Evolutionary conservation across 2,113 vertebrate species (phyloP), one percentile per base, ranked within the genome.

Genomic region (Emydocephalus ijimae): DNA sequence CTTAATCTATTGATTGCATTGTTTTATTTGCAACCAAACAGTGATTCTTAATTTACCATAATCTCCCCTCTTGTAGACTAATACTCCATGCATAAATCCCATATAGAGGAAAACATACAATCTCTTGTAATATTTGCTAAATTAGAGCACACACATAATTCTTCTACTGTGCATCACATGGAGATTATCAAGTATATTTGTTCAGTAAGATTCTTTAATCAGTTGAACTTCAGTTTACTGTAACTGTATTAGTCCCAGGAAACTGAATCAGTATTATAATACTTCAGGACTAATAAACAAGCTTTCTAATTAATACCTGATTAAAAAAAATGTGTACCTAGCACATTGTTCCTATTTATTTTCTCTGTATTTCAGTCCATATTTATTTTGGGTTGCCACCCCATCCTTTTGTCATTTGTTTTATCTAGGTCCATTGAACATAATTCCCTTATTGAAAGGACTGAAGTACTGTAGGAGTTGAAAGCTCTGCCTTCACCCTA

Each of bases 1-100:
- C 97, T 97, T 93, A 96, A 86, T 92, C 88, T 96, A 97, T 96
- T 96, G 96, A 95, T 95, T 96, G 96, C 96, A 94, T 95, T 96
- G 56, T 43, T 92, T n/a, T 39, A 20, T 52, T 95, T 54, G 81
- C 64, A 89, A 52, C 87, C 74, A 39, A 43, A 9, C 48, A 43
- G 88, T 74, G 88, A 81, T 88, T 55, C 61, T 43, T 50, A 87
- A 87, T 10, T 21, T 39, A 9, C 34, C 29, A 88, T 34, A 56
- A 34, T n/a, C 85, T 88, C 52, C 3, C 1, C 87, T 9, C 50
- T 48, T 81, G 34, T 69, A 88, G 21, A 64, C 26, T 39, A 64
- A n/a, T 23, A 64, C n/a, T 64, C 88, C 11, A 85, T 85, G 55
- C 55, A 52, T 59, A 90, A 9, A 24, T 24, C 29, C 55, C 57